phyloP scores from a whole-genome alignment of 64 coral and sea anemone genomes.

The Astreopora myriophthalma region DNA sequence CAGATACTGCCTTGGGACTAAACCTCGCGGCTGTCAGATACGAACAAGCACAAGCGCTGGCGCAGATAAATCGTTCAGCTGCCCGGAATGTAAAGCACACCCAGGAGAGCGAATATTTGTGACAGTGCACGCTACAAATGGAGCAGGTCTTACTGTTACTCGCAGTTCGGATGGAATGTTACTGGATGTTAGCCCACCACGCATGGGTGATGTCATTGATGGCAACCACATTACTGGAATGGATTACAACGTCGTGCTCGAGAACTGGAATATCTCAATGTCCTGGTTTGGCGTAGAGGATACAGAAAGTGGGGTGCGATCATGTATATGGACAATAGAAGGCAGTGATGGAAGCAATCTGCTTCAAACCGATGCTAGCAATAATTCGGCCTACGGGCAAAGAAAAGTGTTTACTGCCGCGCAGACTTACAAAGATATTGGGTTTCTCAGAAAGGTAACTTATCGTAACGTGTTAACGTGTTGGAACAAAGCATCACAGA shows the following conservation, averaged over 20 bases:
- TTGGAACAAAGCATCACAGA: slow-evolving; percentile 68
- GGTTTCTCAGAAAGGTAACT: not conserved
- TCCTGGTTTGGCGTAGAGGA: slow-evolving; percentile 85
- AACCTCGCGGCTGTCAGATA: slow-evolving; percentile 78
- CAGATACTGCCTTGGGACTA: slow-evolving; percentile 74
- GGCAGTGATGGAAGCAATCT: slow-evolving; percentile 1
- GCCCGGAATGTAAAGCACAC: slow-evolving; percentile 33
- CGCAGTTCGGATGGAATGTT: slow-evolving; percentile 79
- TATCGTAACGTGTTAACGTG: slow-evolving; percentile 73
- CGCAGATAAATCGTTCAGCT: slow-evolving; percentile 48
- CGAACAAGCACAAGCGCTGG: slow-evolving; percentile 34
- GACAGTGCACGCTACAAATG: slow-evolving; percentile 66
- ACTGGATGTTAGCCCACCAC: slow-evolving; percentile 63
- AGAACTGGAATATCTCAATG: slow-evolving; percentile 72
- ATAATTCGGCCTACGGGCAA: slow-evolving; percentile 21
- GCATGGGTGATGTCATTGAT: slow-evolving; percentile 69
- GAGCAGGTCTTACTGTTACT: slow-evolving; percentile 54
- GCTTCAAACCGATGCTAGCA: not conserved
- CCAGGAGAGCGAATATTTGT: slow-evolving; percentile 69
- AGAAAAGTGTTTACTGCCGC: slow-evolving; percentile 23
- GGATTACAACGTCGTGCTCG: slow-evolving; percentile 63
- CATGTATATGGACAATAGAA: slow-evolving; percentile 64
- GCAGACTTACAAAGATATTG: slow-evolving; percentile 33
- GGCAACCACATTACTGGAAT: slow-evolving; percentile 27
- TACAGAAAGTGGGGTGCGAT: slow-evolving; percentile 66